phyloP scores from a whole-genome alignment of 2,113 vertebrate genomes.

The Melanerpes aurifrons region DNA sequence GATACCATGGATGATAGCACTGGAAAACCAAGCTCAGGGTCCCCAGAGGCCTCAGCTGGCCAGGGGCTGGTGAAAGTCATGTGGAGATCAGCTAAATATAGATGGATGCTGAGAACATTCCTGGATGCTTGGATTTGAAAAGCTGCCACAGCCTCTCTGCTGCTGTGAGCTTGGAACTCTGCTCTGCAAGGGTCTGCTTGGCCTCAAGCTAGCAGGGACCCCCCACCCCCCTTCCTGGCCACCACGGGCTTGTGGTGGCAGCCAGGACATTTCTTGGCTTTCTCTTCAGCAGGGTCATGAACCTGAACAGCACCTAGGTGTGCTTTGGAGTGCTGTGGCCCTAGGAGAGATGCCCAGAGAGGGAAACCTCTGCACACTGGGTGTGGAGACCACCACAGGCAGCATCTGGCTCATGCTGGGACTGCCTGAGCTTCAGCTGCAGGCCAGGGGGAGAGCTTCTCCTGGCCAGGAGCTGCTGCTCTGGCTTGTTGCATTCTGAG shows the following conservation, averaged over 20 bases:
- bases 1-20: conserved; percentile 29
- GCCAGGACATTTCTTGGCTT: conserved; percentile 11
- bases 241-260: conserved; percentile 29
- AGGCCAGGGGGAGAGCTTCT: neutral
- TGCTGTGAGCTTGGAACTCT: neutral
- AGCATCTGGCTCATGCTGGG: neutral
- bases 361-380: neutral
- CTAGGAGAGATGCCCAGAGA: neutral
- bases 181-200: neutral
- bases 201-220: conserved; percentile 34
- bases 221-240: conserved; percentile 22
- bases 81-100: conserved; percentile 58
- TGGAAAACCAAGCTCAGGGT: conserved; percentile 60
- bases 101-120: conserved; percentile 63
- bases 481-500: neutral
- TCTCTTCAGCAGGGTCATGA: conserved; percentile 1
- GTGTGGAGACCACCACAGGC: neutral
- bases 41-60: conserved; percentile 8
- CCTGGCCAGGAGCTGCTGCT: neutral
- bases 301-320: neutral
- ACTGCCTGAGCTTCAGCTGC: neutral
- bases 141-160: conserved; percentile 30
- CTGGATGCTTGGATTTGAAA: conserved; percentile 57
- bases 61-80: conserved; percentile 37
- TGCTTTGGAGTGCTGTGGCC: neutral